Conservation (phyloP, 2,113 vertebrate genomes). For the Sylvilagus bachmani region DNA sequence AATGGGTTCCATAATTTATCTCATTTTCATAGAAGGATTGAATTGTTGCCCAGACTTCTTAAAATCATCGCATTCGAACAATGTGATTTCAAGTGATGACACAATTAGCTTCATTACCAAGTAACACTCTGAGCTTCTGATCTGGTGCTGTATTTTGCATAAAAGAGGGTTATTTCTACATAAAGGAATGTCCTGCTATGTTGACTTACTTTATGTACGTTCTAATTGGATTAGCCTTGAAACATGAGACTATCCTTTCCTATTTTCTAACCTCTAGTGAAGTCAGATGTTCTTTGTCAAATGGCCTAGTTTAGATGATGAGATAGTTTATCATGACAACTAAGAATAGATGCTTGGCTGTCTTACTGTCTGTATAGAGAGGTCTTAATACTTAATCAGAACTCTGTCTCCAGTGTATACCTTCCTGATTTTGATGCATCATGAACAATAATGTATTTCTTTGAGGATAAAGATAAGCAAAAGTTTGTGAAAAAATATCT, state of each 20-base stretch:
- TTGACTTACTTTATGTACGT: constrained; percentile 43
- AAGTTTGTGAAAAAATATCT: background rate
- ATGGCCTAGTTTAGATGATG: constrained; percentile 3
- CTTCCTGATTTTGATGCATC: background rate
- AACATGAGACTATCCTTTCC: constrained; percentile 33
- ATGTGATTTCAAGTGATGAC: constrained; percentile 46
- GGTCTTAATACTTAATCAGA: background rate
- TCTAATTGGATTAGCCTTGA: background rate
- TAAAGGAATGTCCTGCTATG: constrained; percentile 29
- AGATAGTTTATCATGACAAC: constrained; percentile 3
- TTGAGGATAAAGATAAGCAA: constrained; percentile 33
- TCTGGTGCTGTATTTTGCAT: constrained; percentile 60
- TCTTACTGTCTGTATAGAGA: background rate
- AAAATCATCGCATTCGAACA: constrained; percentile 46
- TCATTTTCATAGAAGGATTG: constrained; percentile 64
- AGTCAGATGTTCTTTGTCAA: background rate
- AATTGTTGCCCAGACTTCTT: constrained; percentile 49
- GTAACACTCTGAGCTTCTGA: constrained; percentile 48
- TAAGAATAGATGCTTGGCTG: background rate
- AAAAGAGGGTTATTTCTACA: constrained; percentile 39
- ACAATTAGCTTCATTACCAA: constrained; percentile 58
- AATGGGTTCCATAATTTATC: constrained; percentile 59
- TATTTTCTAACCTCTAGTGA: background rate
- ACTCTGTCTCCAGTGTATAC: background rate
- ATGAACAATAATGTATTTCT: background rate